Conservation (phyloP, 2,888 invertebrate species). For the Chalcis sispes region DNA sequence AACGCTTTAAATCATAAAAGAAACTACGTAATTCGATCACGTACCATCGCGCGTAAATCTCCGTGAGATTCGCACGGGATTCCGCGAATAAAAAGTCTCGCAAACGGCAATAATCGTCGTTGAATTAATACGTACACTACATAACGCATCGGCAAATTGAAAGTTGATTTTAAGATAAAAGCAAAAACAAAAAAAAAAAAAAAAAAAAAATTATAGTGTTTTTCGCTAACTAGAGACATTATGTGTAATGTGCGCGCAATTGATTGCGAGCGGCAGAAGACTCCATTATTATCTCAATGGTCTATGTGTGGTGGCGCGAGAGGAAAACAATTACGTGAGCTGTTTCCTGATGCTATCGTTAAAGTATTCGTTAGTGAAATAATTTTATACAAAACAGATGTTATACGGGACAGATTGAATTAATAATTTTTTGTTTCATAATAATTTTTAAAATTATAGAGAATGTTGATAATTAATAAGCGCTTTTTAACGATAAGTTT, state of each 20-base stretch:
- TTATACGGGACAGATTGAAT: no score
- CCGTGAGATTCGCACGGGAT: background rate
- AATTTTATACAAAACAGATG: no score
- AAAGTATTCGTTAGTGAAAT: no score
- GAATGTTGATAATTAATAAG: no score
- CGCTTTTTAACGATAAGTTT: no score
- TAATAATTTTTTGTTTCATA: no score
- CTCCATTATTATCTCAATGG: background rate
- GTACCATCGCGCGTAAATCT: constrained; percentile 11
- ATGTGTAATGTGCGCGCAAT: constrained; percentile 9
- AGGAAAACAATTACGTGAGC: constrained; percentile 27
- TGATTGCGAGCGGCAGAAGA: constrained; percentile 22
- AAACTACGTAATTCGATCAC: constrained; percentile 21
- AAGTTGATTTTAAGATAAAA: background rate
- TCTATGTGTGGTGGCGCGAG: constrained; percentile 6
- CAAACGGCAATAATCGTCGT: no score
- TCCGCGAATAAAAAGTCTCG: no score
- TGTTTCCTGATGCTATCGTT: no score
- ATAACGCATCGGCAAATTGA: background rate
- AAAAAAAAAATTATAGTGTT: background rate
- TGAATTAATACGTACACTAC: no score
- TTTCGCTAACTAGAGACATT: no score
- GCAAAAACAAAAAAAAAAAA: background rate
- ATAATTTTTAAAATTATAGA: no score
- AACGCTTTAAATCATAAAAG: background rate